Evolutionary conservation across 1,140 invertebrate genomes (phyloP).

Genomic region (Drosophila littoralis): DNA sequence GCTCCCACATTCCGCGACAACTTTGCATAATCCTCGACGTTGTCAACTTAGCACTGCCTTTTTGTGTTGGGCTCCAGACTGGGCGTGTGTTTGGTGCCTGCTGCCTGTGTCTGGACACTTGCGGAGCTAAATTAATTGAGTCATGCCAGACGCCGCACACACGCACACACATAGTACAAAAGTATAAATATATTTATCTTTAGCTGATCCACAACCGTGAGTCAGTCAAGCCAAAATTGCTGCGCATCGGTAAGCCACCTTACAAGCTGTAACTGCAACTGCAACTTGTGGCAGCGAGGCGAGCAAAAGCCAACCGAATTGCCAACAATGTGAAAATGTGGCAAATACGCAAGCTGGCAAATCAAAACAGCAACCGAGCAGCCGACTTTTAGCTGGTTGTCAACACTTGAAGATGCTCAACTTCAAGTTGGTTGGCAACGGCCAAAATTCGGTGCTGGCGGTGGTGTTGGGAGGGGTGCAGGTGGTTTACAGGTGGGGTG

Average conservation of each 20-base stretch:
- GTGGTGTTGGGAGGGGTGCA: background rate
- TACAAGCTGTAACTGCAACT: conserved; percentile 59
- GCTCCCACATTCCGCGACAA: conserved; percentile 33
- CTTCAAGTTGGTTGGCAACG: conserved; percentile 5
- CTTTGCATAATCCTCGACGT: conserved; percentile 46
- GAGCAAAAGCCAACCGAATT: conserved; percentile 23
- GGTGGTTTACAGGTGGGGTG: background rate
- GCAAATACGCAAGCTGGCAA: conserved; percentile 66
- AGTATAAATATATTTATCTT: conserved; percentile 10
- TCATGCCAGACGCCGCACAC: conserved; percentile 58
- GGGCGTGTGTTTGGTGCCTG: conserved; percentile 57
- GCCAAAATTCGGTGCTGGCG: too few relatives aligned
- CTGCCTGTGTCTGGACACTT: conserved; percentile 61
- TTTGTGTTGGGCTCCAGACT: conserved; percentile 48
- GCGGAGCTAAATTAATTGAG: conserved; percentile 75
- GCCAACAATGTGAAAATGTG: conserved; percentile 63
- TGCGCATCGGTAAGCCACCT: conserved; percentile 66
- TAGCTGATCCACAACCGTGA: conserved; percentile 34
- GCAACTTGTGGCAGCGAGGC: conserved; percentile 55
- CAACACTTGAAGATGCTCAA: conserved; percentile 4
- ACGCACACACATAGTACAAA: background rate
- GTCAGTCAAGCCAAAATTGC: conserved; percentile 65
- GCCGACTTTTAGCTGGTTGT: conserved; percentile 31
- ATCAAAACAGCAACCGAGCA: conserved; percentile 59
- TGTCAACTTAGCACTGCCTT: conserved; percentile 57